Base-by-base conservation (phyloP, 1,140 invertebrate genomes). In the Drosophila punjabiensis region DNA sequence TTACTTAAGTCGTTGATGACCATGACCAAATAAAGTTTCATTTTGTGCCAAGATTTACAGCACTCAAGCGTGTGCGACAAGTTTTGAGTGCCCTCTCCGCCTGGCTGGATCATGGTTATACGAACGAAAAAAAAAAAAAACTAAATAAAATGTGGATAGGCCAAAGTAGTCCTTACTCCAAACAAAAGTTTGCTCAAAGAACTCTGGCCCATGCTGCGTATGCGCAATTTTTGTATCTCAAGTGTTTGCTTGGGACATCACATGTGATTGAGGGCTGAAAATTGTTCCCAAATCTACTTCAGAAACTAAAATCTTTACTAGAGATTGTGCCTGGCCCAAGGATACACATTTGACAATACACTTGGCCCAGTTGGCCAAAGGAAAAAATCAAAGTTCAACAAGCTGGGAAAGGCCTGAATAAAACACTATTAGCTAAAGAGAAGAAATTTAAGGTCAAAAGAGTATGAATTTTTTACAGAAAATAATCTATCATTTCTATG, bases 21-120 rank as follows among this genome's bases (percentile, higher is more conserved):
- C 85, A 85, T 89, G 86, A 86, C 86, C 85, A 89, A 89, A 89
- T 89, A 89, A 89, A 90, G 81, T 89, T 89, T 90, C 85, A 86
- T 89, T 89, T 79, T 89, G 79, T 82, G 71, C 82, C 65, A 89
- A 89, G 82, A 90, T 89, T 89, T 89, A 89, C 86, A 89, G 52
- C 86, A 89, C 86, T 89, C 65, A 86, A 89, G 82, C 86, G 86
- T 89, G 86, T 86, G 85, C 67, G 85, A 88, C 85, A 88, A 89
- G 69, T 88, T 88, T 85, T 76, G 81, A 89, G 77, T 79, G 74
- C 47, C 61, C 63, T 28, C 43, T 62, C 37, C 64, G 64, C n/a
- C 64, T 61, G 63, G 16, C 28, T 33, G 30, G 64, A 66, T 66
- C 64, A 37, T 48, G 43, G 58, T 24, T 43, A 59, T 24, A 55